Percentiles rank a stretch among this genome's conserved stretches.
These are phyloP conservation scores for Nylanderia fulva DNA, from an alignment of 1,140 invertebrate species.

Conservation along the genomic window DNA sequence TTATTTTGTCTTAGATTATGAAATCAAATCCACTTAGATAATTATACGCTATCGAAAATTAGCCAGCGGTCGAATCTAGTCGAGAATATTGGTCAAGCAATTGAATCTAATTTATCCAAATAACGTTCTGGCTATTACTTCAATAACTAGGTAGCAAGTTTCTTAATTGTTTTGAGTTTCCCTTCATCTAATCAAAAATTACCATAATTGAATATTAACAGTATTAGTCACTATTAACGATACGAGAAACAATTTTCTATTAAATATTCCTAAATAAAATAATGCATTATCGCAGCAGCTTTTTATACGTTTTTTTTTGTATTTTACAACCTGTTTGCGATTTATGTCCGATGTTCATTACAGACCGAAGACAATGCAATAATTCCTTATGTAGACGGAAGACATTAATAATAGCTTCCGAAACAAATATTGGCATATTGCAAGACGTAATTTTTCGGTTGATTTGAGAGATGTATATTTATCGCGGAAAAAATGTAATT, in stretches of 20 bases:
- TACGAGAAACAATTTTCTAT: neutral
- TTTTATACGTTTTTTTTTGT: neutral
- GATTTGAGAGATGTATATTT: slow-evolving; percentile 59
- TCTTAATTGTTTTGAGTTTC: slow-evolving; percentile 8
- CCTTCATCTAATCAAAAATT: neutral
- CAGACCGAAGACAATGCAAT: neutral
- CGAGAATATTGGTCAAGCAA: neutral
- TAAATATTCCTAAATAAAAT: neutral
- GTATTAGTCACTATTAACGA: neutral
- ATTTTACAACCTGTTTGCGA: neutral
- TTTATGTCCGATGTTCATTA: neutral
- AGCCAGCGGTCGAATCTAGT: neutral
- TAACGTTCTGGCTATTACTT: neutral
- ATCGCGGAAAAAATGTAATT: slow-evolving; percentile 74
- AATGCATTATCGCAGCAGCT: neutral
- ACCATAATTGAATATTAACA: neutral
- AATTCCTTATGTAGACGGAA: neutral
- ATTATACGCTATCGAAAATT: slow-evolving; percentile 8
- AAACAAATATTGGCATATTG: slow-evolving; percentile 32
- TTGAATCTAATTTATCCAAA: slow-evolving; percentile 12
- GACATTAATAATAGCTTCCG: neutral
- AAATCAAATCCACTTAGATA: neutral
- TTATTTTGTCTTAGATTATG: neutral
- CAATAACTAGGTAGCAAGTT: neutral
- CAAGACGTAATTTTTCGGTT: slow-evolving; percentile 55